These are phyloP conservation scores for Novumbra hubbsi DNA, from an alignment of 2,797 vertebrate species.

Conservation along the genomic window DNA sequence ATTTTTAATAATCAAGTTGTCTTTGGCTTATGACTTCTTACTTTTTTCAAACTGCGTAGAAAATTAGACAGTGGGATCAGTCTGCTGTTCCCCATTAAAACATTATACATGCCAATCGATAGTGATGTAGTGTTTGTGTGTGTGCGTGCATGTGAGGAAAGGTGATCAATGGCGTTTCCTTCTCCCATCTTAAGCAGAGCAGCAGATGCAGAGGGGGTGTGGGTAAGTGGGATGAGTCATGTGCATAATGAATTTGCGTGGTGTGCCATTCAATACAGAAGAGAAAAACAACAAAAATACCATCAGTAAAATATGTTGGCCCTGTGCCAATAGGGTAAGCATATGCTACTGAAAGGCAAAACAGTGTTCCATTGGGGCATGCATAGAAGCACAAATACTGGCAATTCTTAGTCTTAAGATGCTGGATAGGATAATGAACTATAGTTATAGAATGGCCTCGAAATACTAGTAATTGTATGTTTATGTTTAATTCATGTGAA, in stretches of 20 bases:
- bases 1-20: conserved; percentile 1
- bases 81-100: conserved; percentile 66
- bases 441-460: background rate
- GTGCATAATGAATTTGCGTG: conserved; percentile 79
- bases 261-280: conserved; percentile 79
- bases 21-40: conserved; percentile 22
- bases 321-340: conserved; percentile 54
- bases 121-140: conserved; percentile 75
- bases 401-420: conserved; percentile 27
- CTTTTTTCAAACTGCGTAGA: conserved; percentile 37
- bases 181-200: conserved; percentile 78
- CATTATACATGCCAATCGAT: conserved; percentile 75
- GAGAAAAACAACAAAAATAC: conserved; percentile 60
- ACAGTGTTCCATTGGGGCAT: conserved; percentile 14
- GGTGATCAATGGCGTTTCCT: conserved; percentile 82
- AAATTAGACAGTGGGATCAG: conserved; percentile 64
- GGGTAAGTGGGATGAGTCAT: conserved; percentile 82
- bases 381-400: conserved; percentile 35
- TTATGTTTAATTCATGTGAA: too few species aligned
- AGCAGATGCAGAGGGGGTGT: conserved; percentile 80
- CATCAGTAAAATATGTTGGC: conserved; percentile 66
- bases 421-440: background rate
- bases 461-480: too few species aligned
- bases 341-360: background rate
- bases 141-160: conserved; percentile 76